Evolutionary conservation across 2,797 vertebrate species (phyloP).

Genomic region (Moxostoma hubbsi): DNA sequence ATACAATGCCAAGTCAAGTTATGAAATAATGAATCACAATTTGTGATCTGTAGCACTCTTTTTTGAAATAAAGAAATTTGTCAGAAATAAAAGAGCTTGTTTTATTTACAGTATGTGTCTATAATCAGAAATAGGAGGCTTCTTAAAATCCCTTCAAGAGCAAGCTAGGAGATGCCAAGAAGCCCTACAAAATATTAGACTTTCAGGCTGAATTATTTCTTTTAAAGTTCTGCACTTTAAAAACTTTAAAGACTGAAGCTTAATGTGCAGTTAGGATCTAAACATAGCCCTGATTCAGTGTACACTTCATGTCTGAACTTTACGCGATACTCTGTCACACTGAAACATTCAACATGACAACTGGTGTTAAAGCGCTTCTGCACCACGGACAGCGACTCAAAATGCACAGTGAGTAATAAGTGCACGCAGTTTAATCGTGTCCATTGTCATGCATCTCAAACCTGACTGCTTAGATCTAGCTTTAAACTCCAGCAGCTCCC

Average conservation of each 20-base stretch:
- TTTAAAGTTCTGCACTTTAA: not conserved
- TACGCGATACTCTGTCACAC: slow-evolving; percentile 57
- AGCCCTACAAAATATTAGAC: not conserved
- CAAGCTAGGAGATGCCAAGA: slow-evolving; percentile 18
- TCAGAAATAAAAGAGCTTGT: no score
- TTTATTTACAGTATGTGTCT: not conserved
- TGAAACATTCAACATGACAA: slow-evolving; percentile 25
- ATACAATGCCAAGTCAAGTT: not conserved
- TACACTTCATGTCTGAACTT: slow-evolving; percentile 76
- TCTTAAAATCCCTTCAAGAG: not conserved
- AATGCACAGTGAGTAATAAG: slow-evolving; percentile 12
- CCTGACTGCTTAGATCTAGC: slow-evolving; percentile 92
- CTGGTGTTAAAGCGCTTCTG: not conserved
- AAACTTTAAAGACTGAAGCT: not conserved
- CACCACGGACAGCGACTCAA: slow-evolving; percentile 14
- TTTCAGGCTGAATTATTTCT: not conserved
- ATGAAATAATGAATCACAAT: not conserved
- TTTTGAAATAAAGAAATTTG: no score
- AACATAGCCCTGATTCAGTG: slow-evolving; percentile 69
- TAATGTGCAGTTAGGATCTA: slow-evolving; percentile 55
- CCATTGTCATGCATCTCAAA: slow-evolving; percentile 73
- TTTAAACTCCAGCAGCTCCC: slow-evolving; percentile 93
- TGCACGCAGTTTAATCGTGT: not conserved
- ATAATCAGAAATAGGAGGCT: no score
- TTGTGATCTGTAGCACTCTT: not conserved